phyloP scores from a whole-genome alignment of 2,888 invertebrate genomes.

The Capitulum mitella region DNA sequence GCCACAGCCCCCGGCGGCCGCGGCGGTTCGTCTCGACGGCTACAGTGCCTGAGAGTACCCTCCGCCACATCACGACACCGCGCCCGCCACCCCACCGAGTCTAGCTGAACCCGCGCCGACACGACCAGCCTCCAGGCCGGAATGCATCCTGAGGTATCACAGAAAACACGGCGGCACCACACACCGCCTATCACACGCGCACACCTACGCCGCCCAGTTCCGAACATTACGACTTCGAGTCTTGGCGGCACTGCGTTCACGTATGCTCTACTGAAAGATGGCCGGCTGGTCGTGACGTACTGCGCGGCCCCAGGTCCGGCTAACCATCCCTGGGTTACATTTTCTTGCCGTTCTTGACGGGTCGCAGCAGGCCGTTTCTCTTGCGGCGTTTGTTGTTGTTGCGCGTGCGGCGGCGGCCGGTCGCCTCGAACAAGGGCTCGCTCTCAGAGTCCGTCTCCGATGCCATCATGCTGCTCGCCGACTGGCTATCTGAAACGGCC shows the following conservation, averaged over 20 bases:
- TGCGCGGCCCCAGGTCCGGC: no score
- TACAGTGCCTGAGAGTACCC: no score
- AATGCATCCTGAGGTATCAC: conserved; percentile 14
- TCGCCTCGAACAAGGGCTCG: conserved; percentile 33
- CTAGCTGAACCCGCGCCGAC: no score
- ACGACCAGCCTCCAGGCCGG: no score
- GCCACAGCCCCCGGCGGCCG: not conserved
- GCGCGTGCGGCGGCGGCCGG: not conserved
- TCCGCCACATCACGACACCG: not conserved
- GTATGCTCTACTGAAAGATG: no score
- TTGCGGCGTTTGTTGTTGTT: conserved; percentile 8
- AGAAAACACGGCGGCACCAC: not conserved
- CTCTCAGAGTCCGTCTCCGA: conserved; percentile 34
- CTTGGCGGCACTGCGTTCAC: not conserved
- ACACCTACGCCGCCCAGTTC: not conserved
- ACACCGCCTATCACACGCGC: no score
- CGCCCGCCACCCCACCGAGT: not conserved
- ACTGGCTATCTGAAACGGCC: not conserved
- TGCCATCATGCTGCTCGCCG: conserved; percentile 23
- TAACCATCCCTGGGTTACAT: not conserved
- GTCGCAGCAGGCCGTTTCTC: not conserved
- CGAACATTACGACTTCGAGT: not conserved
- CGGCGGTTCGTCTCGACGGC: not conserved
- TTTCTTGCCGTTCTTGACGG: not conserved
- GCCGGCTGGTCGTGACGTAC: no score